phyloP scores from a whole-genome alignment of 1,140 invertebrate genomes.

The Samia ricini region DNA sequence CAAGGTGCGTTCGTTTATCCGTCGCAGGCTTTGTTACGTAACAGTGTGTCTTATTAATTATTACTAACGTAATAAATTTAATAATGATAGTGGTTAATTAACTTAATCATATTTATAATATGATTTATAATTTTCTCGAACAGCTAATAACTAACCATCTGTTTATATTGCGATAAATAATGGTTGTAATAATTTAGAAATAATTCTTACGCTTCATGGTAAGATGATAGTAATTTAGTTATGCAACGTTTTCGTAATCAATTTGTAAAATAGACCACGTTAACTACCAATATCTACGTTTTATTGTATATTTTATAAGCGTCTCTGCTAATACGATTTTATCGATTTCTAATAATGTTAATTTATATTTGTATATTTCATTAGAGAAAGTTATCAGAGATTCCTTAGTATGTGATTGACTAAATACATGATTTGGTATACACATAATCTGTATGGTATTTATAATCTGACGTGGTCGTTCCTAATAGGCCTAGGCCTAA shows the following conservation, averaged over 20 bases:
- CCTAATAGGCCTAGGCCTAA: no score
- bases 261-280: background rate
- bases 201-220: background rate
- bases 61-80: background rate
- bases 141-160: background rate
- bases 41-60: no score
- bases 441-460: background rate
- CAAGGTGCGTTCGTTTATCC: no score
- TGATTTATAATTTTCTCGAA: background rate
- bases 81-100: background rate
- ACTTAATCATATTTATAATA: background rate
- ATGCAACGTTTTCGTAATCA: slow-evolving; percentile 1
- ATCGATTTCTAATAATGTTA: background rate
- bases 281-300: background rate
- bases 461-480: no score
- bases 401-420: background rate
- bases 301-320: background rate
- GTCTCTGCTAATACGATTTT: background rate
- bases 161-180: background rate
- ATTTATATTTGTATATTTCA: background rate
- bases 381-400: background rate
- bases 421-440: background rate
- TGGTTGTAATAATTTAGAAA: background rate
- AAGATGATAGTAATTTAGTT: slow-evolving; percentile 2
- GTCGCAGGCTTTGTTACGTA: no score